Evolutionary conservation across 2,888 invertebrate species (phyloP).

Genomic region (Siphlonurus alternatus): DNA sequence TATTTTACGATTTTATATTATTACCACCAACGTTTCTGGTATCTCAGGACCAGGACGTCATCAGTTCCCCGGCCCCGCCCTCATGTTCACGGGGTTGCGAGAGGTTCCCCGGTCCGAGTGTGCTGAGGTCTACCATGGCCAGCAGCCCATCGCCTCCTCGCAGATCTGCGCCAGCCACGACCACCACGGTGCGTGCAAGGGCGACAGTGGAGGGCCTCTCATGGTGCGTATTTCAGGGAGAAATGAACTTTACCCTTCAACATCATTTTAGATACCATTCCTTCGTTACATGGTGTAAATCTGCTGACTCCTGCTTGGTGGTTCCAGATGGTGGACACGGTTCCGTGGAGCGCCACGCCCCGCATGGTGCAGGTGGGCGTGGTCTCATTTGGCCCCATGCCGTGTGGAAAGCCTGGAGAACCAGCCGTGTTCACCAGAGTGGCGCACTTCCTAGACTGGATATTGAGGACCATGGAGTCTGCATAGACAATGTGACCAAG

Average conservation of each 20-base stretch:
- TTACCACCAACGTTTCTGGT: no score
- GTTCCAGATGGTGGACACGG: background rate
- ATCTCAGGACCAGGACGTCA: no score
- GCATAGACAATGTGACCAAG: no score
- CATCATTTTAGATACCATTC: no score
- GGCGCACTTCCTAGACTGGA: slow-evolving; percentile 15
- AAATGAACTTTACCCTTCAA: background rate
- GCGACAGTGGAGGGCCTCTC: slow-evolving; percentile 17
- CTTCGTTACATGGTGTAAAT: no score
- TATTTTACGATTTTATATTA: no score
- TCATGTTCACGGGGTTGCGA: background rate
- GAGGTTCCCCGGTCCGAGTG: slow-evolving; percentile 6
- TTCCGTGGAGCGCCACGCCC: background rate
- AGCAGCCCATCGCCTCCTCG: slow-evolving; percentile 3
- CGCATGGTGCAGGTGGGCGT: slow-evolving; percentile 13
- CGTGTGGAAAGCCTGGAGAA: slow-evolving; percentile 13
- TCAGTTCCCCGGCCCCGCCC: no score
- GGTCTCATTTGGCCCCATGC: slow-evolving; percentile 14
- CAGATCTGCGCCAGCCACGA: slow-evolving; percentile 18
- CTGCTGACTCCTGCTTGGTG: background rate
- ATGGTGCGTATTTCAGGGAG: slow-evolving; percentile 9
- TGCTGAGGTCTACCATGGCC: slow-evolving; percentile 7
- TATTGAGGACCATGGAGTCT: slow-evolving; percentile 15
- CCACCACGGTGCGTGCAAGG: slow-evolving; percentile 17
- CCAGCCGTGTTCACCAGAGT: slow-evolving; percentile 16